Evolutionary conservation across 1,140 invertebrate genomes (phyloP).

Genomic region (Lepidurus couesii): DNA sequence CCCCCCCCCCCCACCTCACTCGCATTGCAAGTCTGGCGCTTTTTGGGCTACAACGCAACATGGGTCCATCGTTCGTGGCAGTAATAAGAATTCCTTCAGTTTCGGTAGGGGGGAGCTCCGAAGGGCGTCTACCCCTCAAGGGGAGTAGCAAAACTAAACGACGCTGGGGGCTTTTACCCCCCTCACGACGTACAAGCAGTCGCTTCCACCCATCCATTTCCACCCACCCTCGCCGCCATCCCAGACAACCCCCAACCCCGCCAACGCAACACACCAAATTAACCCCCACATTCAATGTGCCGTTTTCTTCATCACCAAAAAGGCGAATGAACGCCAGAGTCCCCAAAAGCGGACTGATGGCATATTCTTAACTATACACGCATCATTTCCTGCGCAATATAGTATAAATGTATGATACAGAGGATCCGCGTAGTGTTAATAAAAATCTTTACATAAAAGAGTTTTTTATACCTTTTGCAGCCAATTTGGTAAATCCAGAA

Average conservation of each 20-base stretch:
- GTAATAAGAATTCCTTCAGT: constrained; percentile 22
- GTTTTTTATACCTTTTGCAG: too few species aligned
- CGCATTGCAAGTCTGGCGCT: constrained; percentile 10
- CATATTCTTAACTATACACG: not conserved
- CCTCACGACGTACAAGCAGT: constrained; percentile 4
- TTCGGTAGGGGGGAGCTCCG: constrained; percentile 17
- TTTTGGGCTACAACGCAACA: constrained; percentile 14
- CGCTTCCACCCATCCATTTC: not conserved
- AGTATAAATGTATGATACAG: too few species aligned
- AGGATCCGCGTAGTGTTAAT: too few species aligned
- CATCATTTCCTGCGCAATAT: not conserved
- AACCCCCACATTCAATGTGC: constrained; percentile 5
- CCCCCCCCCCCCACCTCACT: not conserved
- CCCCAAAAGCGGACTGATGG: not conserved
- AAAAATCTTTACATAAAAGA: too few species aligned
- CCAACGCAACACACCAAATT: constrained; percentile 21
- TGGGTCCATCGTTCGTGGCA: constrained; percentile 15
- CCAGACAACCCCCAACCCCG: not conserved
- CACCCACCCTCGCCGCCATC: not conserved
- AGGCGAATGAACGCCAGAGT: not conserved
- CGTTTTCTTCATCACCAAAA: not conserved
- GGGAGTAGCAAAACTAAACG: constrained; percentile 15
- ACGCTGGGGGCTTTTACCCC: constrained; percentile 18
- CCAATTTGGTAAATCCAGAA: too few species aligned
- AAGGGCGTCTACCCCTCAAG: constrained; percentile 12